phyloP scores from a whole-genome alignment of 1,140 invertebrate species.

The Oryctes rhinoceros region DNA sequence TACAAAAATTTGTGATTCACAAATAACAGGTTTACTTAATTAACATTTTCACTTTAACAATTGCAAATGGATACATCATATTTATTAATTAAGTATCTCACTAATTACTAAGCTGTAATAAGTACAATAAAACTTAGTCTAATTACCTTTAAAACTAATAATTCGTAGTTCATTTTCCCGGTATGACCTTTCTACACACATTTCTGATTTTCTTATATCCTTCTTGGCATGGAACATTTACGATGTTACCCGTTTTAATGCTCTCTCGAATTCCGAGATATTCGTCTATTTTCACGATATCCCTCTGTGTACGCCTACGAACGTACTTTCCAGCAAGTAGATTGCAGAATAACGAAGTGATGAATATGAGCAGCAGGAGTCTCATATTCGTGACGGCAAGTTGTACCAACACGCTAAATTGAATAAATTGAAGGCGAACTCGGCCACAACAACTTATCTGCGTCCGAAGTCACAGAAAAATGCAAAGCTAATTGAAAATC shows the following conservation, averaged over 20 bases:
- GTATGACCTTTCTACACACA: conserved; percentile 18
- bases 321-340: not conserved
- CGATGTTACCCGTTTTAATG: conserved; percentile 33
- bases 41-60: too few species aligned
- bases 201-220: conserved; percentile 33
- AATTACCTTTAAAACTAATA: not conserved
- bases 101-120: too few species aligned
- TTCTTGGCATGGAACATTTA: not conserved
- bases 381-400: not conserved
- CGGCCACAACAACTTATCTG: not conserved
- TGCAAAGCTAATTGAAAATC: not conserved
- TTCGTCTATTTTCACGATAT: not conserved
- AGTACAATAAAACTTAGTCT: not conserved
- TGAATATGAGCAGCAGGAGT: not conserved
- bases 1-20: too few species aligned
- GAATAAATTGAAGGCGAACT: not conserved
- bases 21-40: too few species aligned
- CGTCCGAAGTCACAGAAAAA: not conserved
- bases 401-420: not conserved
- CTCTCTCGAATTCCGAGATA: not conserved
- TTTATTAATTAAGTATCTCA: too few species aligned
- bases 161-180: not conserved
- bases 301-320: not conserved
- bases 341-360: not conserved
- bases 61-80: too few species aligned